Evolutionary conservation across 2,888 invertebrate species (phyloP).

Genomic region (Hyppa rectilinea): DNA sequence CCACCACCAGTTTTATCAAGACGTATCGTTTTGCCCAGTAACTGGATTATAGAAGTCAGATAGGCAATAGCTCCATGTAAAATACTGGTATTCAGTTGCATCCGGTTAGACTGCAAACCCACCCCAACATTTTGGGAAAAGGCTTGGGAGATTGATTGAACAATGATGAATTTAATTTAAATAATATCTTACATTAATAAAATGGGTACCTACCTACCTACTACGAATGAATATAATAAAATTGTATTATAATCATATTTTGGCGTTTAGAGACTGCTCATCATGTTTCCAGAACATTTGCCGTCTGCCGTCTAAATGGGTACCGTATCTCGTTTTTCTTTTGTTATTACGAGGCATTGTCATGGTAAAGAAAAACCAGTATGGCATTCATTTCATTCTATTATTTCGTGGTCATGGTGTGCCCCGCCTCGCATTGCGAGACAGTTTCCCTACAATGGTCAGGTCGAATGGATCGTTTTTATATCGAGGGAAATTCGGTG

Average conservation of each 20-base stretch:
- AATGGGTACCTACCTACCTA: neutral
- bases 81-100: no score
- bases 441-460: constrained; percentile 38
- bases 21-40: no score
- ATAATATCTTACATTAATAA: no score
- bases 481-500: neutral
- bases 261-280: neutral
- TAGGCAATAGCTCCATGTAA: no score
- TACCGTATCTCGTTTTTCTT: constrained; percentile 13
- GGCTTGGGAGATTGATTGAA: no score
- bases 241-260: neutral
- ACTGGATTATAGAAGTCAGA: no score
- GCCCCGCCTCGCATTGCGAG: constrained; percentile 5
- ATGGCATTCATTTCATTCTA: constrained; percentile 4
- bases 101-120: no score
- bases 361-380: constrained; percentile 21
- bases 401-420: constrained; percentile 9
- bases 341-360: constrained; percentile 11
- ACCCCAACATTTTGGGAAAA: no score
- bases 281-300: constrained; percentile 17
- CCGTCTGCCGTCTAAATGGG: neutral
- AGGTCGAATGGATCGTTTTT: constrained; percentile 27
- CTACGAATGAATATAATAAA: no score
- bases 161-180: no score
- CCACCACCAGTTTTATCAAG: no score